Evolutionary conservation across 2,888 invertebrate species (phyloP).

Genomic region (Achlya flavicornis): DNA sequence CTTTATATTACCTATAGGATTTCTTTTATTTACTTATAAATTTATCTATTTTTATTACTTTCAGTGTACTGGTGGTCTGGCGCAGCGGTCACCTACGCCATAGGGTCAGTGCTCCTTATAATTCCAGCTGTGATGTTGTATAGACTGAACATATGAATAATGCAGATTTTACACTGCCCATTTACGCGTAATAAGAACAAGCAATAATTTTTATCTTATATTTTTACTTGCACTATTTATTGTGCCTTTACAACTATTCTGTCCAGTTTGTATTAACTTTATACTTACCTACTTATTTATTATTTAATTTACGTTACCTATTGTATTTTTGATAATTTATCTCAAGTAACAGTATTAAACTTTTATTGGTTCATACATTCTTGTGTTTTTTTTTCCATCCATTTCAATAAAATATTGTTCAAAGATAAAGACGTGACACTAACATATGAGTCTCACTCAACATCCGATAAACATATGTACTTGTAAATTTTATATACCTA

Average conservation of each 20-base stretch:
- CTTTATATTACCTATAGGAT: neutral
- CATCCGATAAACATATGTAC: too few relatives aligned
- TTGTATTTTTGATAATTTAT: conserved; percentile 38
- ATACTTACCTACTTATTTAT: conserved; percentile 34
- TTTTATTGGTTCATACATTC: conserved; percentile 17
- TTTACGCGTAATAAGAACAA: conserved; percentile 33
- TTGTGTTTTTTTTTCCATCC: conserved; percentile 18
- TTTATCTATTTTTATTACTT: conserved; percentile 29
- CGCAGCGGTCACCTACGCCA: conserved; percentile 90
- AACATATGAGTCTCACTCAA: too few relatives aligned
- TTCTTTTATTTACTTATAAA: neutral
- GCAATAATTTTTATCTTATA: conserved; percentile 38
- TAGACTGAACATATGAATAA: conserved; percentile 66
- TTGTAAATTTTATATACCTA: too few relatives aligned
- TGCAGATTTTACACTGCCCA: conserved; percentile 46
- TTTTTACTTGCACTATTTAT: conserved; percentile 21
- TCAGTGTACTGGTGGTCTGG: conserved; percentile 96
- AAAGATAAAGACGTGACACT: too few relatives aligned
- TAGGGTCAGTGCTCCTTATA: conserved; percentile 90
- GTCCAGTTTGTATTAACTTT: conserved; percentile 40
- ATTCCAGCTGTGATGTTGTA: conserved; percentile 89
- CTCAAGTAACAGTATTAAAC: conserved; percentile 71
- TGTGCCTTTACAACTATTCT: conserved; percentile 36
- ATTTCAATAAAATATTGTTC: conserved; percentile 8
- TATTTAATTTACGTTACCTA: conserved; percentile 28